Base-by-base conservation (phyloP, 1,140 invertebrate species). In the Drepana arcuata region DNA sequence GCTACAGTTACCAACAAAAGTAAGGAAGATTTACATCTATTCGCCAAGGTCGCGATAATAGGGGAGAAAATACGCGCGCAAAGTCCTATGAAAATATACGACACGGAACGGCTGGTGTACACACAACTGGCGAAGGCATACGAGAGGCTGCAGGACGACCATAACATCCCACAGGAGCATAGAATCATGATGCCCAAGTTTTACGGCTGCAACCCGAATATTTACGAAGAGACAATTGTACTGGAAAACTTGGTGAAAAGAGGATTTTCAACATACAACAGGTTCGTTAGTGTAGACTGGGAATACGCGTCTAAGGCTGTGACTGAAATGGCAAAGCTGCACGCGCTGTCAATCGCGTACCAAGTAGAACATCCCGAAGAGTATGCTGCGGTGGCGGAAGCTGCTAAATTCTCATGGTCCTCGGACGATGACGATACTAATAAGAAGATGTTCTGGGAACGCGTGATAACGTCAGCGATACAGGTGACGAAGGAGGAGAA, bases 311-410 rank as follows among this genome's bases (percentile, higher is more conserved):
- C 45, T 0, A 25, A 31, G 29, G 26, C 42, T 2, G 16, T 59
- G 1, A 29, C 42, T 13, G 18, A 48, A 28, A 27, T 63, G 5
- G 59, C 59, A 4, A 59, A 48, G 33, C 29, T 56, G 7, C 59
- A 63, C 26, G 49, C 48, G 3, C 30, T 64, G n/a, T 56, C 60
- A 1, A 41, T 59, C 3, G 52, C 47, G 1, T 48, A 34, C 13
- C 12, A 29, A 16, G 25, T 26, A 14, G 23, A 53, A 28, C 12
- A 40, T 13, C 51, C 43, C 1, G 26, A 34, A 2, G 41, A 42
- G 2, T 56, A 40, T 23, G 14, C 29, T n/a, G 11, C 27, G 9
- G 26, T 41, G 5, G 21, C 15, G 6, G 13, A 56, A 4, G 16
- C 12, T 9, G 29, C 52, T 15, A 23, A 34, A 12, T 11, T 26